Conservation (phyloP, 2,113 vertebrate genomes). For the Rallus limicola region DNA sequence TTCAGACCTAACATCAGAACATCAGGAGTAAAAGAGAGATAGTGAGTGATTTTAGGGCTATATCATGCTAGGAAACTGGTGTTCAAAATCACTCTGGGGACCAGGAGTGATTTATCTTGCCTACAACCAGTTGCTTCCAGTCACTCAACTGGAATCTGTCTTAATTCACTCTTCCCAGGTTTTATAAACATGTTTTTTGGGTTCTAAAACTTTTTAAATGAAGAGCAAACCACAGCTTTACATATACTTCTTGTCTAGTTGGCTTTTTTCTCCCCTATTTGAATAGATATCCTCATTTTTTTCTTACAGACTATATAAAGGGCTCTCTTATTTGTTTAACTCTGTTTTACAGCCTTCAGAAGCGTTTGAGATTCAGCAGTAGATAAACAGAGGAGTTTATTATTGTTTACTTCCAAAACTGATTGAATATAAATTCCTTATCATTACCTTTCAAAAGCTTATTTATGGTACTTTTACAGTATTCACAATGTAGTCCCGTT, state of each 20-base stretch:
- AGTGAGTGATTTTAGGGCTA: neutral
- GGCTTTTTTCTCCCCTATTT: neutral
- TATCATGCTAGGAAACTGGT: neutral
- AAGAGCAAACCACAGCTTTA: neutral
- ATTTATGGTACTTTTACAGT: neutral
- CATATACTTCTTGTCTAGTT: neutral
- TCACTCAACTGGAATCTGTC: neutral
- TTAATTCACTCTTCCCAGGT: neutral
- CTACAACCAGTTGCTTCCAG: neutral
- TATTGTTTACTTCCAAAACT: slow-evolving; percentile 13
- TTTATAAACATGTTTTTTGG: neutral
- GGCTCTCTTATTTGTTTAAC: neutral
- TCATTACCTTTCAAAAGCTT: neutral
- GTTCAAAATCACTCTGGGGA: neutral
- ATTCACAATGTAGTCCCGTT: neutral
- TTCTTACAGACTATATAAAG: neutral
- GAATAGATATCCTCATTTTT: neutral
- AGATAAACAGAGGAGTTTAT: neutral
- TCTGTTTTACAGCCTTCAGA: neutral
- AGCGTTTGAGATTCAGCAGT: neutral
- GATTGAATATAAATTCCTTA: neutral
- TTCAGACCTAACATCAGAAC: neutral
- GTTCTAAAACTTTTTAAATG: neutral
- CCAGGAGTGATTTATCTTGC: neutral
- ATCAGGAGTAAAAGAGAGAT: neutral